Conservation (phyloP, 2,113 vertebrate species). For the Tachysurus fulvidraco region DNA sequence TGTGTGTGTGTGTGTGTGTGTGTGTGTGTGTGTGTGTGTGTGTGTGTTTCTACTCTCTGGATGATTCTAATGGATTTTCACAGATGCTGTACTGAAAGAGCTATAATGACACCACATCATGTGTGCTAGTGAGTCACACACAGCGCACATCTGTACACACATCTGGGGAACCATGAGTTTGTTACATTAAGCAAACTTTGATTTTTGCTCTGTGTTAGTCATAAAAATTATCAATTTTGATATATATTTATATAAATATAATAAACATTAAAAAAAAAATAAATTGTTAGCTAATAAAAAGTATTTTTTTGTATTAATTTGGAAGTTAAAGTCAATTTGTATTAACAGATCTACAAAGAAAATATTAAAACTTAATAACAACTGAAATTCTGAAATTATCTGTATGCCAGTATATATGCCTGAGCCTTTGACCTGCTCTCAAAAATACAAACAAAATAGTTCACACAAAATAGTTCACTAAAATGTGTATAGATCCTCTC, state of each 20-base stretch:
- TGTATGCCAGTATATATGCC: background rate
- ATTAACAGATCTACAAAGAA: background rate
- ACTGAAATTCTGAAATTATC: background rate
- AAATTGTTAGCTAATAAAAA: background rate
- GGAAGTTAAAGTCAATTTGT: background rate
- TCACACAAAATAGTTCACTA: too few relatives aligned
- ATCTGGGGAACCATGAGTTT: background rate
- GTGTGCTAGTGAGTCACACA: constrained; percentile 3
- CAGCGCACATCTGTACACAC: background rate
- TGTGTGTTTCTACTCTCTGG: background rate
- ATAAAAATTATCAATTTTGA: background rate
- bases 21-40: constrained; percentile 16
- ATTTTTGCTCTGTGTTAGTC: background rate
- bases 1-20: constrained; percentile 8
- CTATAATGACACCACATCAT: constrained; percentile 10
- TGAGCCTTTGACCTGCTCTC: background rate
- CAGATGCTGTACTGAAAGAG: constrained; percentile 8
- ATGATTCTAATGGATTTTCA: constrained; percentile 24
- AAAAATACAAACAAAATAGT: too few relatives aligned
- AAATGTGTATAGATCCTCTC: too few relatives aligned
- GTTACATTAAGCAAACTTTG: background rate
- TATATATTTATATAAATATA: background rate
- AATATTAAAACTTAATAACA: background rate
- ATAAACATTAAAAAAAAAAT: too few relatives aligned
- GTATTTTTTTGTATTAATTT: background rate